Percentiles rank a stretch among this genome's conserved stretches.
phyloP scores from a whole-genome alignment of 2,888 invertebrate genomes.

The Leptinotarsa juncta region DNA sequence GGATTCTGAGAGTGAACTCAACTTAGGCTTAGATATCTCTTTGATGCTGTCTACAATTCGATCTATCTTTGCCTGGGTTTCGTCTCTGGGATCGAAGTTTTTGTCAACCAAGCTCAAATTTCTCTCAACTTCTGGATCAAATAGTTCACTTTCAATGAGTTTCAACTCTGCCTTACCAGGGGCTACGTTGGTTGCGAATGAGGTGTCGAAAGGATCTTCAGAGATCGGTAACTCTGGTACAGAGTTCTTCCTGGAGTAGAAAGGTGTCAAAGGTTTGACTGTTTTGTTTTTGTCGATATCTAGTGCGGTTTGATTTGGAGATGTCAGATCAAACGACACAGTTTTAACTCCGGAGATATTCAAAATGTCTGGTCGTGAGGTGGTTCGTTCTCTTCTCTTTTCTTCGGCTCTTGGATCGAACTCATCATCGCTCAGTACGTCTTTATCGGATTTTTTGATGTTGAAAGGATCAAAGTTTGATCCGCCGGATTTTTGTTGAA shows the following conservation, averaged over 20 bases:
- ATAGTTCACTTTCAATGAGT: slow-evolving; percentile 69
- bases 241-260: slow-evolving; percentile 76
- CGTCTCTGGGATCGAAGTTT: slow-evolving; percentile 71
- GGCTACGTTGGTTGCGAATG: slow-evolving; percentile 68
- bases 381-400: slow-evolving; percentile 61
- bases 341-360: slow-evolving; percentile 61
- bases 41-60: slow-evolving; percentile 63
- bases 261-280: slow-evolving; percentile 83
- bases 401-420: slow-evolving; percentile 84
- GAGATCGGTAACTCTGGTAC: slow-evolving; percentile 70
- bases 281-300: slow-evolving; percentile 62
- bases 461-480: slow-evolving; percentile 64
- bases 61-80: slow-evolving; percentile 57
- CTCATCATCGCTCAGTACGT: slow-evolving; percentile 74
- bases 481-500: neutral
- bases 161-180: slow-evolving; percentile 72
- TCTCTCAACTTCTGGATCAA: slow-evolving; percentile 54
- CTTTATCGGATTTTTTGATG: slow-evolving; percentile 46
- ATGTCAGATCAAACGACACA: slow-evolving; percentile 73
- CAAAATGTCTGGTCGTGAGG: slow-evolving; percentile 75
- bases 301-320: slow-evolving; percentile 57
- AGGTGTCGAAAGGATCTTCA: slow-evolving; percentile 77
- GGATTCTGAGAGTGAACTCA: slow-evolving; percentile 36
- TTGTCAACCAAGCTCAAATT: slow-evolving; percentile 74
- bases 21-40: slow-evolving; percentile 61